Base-by-base conservation (phyloP, 2,888 invertebrate species). In the Ametastegia equiseti region DNA sequence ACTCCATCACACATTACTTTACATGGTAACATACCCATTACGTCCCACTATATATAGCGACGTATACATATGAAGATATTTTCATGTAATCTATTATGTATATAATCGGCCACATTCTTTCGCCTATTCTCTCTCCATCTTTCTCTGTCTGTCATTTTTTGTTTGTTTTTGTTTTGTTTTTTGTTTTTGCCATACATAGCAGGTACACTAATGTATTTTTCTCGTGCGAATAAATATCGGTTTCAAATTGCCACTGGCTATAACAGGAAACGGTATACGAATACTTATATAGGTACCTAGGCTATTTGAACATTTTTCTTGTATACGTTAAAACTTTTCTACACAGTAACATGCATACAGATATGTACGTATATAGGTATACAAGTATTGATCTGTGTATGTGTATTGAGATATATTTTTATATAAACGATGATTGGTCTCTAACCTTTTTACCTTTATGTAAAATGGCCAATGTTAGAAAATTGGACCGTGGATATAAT, bases 141-240 rank as follows among this genome's bases (percentile, higher is more conserved):
- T 23, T 42, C 15, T 39, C n/a, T 33, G 33, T 15, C 1, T 36
- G 15, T 39, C 15, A n/a, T 7, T 63, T 4, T 15, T 33, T 33
- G 15, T 63, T 30, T 30, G 7, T 30, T 1, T 27, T 5, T 13
- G 0, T 15, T 33, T 5, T 33, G 2, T 2, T 15, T 7, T 5
- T n/a, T 33, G 4, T 33, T n/a, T 63, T 15, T 63, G 0, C 5
- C 11, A 60, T 60, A 3, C 9, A 60, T 30, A 27, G 6, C 3
- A 47, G n/a, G n/a, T 36, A 36, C 65, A 15, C 67, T 67, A 67
- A 67, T 42, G 67, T 67, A 6, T 23, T 36, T 39, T 9, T 67
- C n/a, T 67, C 67, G 67, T 67, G 67, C 67, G 42, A 67, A 42
- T 67, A 67, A 67, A 7, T 67, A 67, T 67, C 15, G 63, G 15